Conservation (phyloP, 2,113 vertebrate genomes). For the Mastomys natalensis region DNA sequence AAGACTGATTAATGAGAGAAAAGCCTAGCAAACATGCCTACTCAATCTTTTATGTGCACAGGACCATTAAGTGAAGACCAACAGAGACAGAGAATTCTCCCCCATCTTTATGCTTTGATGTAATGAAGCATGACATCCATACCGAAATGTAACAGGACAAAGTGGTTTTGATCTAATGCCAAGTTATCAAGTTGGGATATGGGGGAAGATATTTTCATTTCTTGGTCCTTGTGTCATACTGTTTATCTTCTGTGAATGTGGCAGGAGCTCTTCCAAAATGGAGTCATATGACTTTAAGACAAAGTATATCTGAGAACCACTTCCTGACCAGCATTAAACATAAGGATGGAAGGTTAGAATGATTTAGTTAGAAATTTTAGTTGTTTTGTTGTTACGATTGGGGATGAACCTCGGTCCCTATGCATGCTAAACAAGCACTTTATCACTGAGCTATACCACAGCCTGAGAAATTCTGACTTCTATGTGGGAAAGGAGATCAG, state of each 20-base stretch:
- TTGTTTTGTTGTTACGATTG: background rate
- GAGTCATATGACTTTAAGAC: background rate
- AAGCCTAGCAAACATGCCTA: background rate
- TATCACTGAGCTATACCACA: background rate
- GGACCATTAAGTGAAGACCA: background rate
- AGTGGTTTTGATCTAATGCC: background rate
- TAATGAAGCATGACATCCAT: background rate
- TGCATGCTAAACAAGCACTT: background rate
- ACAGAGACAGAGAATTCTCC: background rate
- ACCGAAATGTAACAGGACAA: background rate
- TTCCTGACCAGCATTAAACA: background rate
- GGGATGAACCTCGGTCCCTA: background rate
- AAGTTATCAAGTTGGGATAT: background rate
- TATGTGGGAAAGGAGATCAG: background rate
- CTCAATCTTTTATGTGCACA: background rate
- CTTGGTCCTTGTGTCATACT: background rate
- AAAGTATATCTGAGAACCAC: background rate
- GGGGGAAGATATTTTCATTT: background rate
- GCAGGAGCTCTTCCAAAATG: background rate
- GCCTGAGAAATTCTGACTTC: background rate
- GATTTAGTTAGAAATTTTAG: background rate
- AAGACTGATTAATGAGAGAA: background rate
- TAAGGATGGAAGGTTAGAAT: background rate
- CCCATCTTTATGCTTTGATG: background rate
- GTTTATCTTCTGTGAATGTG: background rate